Evolutionary conservation across 1,140 invertebrate genomes (phyloP), one percentile per base, ranked within the genome.

Genomic region (Helicoverpa armigera): DNA sequence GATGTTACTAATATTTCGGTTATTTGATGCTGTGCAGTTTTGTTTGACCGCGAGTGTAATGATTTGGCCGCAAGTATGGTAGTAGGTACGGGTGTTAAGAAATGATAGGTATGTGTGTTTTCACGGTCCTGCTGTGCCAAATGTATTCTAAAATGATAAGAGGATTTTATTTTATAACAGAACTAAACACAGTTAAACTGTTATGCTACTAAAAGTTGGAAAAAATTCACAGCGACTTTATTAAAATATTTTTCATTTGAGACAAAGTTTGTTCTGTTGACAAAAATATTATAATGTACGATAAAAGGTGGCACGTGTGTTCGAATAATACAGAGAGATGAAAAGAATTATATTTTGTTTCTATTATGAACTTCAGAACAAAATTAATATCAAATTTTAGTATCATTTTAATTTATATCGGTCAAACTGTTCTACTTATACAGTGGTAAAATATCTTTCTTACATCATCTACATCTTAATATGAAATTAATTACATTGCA

Each of bases 1-100:
- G 16, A 74, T 69, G 56, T n/a, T 75, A 60, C 50, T 48, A 79
- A 82, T 83, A 77, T 80, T 82, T 82, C 43, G 48, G 43, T 50
- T 79, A 60, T 80, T 80, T 51, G 48, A 48, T 11, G 29, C 48
- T 69, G 48, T 54, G 7, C 43, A 14, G 31, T 53, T 79, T 79
- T 75, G 74, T 79, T 75, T 79, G 13, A 31, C 16, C 18, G 50
- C 18, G 1, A 53, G 48, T 53, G 48, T 70, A 53, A 53, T 70
- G 31, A 53, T 70, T 70, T 18, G 67, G 18, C 29, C 29, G 7
- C 14, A 5, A 11, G 18, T 60, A n/a, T n/a, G n/a, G 16, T 29
- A 11, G 2, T 7, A 35, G 35, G 7, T 35, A 35, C 7, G 35
- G 35, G 3, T 35, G 35, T 35, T 35, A 35, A 35, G 3, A 3